These are phyloP conservation scores for Epinephelus lanceolatus DNA, from an alignment of 2,113 vertebrate genomes.

Conservation along the genomic window DNA sequence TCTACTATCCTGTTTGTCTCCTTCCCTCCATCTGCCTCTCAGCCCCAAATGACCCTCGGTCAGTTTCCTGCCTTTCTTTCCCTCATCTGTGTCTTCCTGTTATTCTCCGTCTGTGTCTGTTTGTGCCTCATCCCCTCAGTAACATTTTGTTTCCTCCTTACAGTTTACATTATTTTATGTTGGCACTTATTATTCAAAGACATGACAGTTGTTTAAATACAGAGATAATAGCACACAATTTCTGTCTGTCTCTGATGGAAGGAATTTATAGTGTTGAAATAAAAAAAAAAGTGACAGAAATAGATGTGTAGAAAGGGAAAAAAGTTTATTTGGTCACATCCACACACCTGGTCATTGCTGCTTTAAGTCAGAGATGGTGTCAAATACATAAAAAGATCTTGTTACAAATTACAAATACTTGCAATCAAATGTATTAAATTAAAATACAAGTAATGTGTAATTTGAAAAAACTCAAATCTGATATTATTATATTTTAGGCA, in stretches of 20 bases:
- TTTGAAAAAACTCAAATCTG: too few species aligned
- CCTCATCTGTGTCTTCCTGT: conserved; percentile 79
- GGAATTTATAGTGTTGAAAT: neutral
- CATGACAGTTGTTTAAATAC: neutral
- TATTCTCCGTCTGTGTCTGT: conserved; percentile 64
- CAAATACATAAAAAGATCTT: too few species aligned
- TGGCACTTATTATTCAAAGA: neutral
- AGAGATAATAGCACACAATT: neutral
- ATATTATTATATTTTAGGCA: too few species aligned
- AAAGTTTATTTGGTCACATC: neutral
- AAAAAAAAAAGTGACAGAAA: neutral
- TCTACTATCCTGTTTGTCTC: conserved; percentile 78
- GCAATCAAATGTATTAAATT: too few species aligned
- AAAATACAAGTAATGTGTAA: too few species aligned
- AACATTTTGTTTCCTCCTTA: conserved; percentile 26
- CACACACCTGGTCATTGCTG: neutral
- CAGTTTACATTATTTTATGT: neutral
- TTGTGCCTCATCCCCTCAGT: conserved; percentile 43
- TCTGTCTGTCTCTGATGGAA: neutral
- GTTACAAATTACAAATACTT: too few species aligned
- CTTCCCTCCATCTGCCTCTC: conserved; percentile 70
- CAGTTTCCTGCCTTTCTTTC: conserved; percentile 84
- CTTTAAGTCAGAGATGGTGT: too few species aligned
- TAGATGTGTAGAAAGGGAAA: neutral
- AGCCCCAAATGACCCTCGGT: conserved; percentile 58